phyloP scores from a whole-genome alignment of 2,888 invertebrate species.

The Tinea pellionella region DNA sequence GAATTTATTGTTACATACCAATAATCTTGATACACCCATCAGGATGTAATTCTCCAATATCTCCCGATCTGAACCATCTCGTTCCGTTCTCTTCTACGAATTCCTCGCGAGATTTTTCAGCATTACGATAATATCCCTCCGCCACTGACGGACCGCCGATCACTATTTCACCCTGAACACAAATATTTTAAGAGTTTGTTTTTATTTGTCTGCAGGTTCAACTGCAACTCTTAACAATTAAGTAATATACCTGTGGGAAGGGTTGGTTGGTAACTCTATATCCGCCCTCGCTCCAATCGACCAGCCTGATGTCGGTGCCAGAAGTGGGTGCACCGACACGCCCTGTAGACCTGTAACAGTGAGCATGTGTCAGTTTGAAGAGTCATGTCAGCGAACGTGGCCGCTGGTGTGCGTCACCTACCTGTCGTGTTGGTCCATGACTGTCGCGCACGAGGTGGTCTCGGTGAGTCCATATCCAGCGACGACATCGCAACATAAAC shows the following conservation, averaged over 20 bases:
- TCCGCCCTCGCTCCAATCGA: slow-evolving; percentile 95
- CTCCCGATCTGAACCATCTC: slow-evolving; percentile 96
- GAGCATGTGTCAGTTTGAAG: neutral
- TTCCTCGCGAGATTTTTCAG: slow-evolving; percentile 89
- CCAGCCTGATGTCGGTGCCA: slow-evolving; percentile 84
- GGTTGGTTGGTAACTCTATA: slow-evolving; percentile 88
- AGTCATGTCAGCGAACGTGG: too few species aligned
- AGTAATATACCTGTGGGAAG: slow-evolving; percentile 38
- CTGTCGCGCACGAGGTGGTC: slow-evolving; percentile 93
- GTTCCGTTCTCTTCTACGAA: slow-evolving; percentile 85
- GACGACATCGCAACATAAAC: slow-evolving; percentile 89
- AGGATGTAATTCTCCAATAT: slow-evolving; percentile 92
- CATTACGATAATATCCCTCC: slow-evolving; percentile 92
- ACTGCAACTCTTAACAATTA: too few species aligned
- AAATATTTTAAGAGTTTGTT: too few species aligned
- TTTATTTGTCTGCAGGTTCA: too few species aligned
- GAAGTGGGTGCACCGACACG: slow-evolving; percentile 90
- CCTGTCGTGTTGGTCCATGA: slow-evolving; percentile 77
- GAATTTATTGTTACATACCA: slow-evolving; percentile 68
- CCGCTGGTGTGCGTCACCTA: slow-evolving; percentile 12
- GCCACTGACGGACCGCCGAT: slow-evolving; percentile 92
- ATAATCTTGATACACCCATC: slow-evolving; percentile 97
- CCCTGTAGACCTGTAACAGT: slow-evolving; percentile 71
- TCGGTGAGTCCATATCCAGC: slow-evolving; percentile 98
- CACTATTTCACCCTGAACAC: slow-evolving; percentile 78